Base-by-base conservation (phyloP, 2,113 vertebrate genomes). In the Corvus cornix region DNA sequence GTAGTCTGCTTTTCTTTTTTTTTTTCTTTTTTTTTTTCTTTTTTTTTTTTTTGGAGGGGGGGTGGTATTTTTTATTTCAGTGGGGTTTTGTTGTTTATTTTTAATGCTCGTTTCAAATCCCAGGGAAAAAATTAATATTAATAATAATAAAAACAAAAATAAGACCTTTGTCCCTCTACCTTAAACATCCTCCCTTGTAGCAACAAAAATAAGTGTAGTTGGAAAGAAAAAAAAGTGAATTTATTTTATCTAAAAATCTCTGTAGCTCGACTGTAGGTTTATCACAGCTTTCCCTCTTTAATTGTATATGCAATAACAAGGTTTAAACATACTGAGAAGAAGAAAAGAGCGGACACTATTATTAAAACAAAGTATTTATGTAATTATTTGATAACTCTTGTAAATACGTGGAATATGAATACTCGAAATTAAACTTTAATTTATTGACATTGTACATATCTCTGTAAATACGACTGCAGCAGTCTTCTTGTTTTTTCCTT, bases 311-410 rank as follows among this genome's bases (percentile, higher is more conserved):
- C 98, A 98, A 98, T 98, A 99, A 99, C 98, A 98, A 99, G 98
- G 98, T 98, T 98, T 97, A 98, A 97, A 95, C 97, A 87, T 97
- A 96, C 97, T 93, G 97, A 98, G 98, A 98, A 97, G 92, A 96
- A 95, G 89, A 93, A 82, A 92, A 97, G 92, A 98, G 98, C 95
- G 97, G 98, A 99, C 98, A 97, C 98, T 98, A 98, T 98, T 97
- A 98, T 99, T 98, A 98, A 98, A 99, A 98, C 98, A 99, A 99
- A 99, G 98, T 99, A 99, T 99, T 99, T 99, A 99, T 99, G 99
- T 99, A 99, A 99, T 99, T 99, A 99, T 99, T 99, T 99, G 99
- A 98, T 99, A 99, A 99, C 99, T 98, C 98, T 96, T 99, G 99
- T 99, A 99, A 98, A 99, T 99, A 99, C 97, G 97, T 98, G 98